Evolutionary conservation across 2,797 vertebrate species (phyloP), one percentile per base, ranked within the genome.

Genomic region (Artibeus lituratus): DNA sequence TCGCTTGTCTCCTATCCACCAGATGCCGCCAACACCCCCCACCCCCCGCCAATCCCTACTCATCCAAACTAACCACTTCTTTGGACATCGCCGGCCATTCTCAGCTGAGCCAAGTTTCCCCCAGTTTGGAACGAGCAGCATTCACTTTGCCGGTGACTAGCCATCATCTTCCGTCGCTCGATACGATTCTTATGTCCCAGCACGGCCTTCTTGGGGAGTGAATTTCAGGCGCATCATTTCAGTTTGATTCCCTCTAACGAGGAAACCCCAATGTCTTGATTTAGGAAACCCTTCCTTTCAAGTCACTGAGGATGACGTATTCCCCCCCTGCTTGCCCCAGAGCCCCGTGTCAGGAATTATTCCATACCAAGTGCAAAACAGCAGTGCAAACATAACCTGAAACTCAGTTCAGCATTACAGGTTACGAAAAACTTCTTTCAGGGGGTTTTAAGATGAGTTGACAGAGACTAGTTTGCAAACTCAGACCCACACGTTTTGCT

Each of bases 371-470:
- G 67, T 24, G 16, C 83, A 44, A 42, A 95, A 67, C 62, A 95
- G 89, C 83, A 37, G 80, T 93, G 47, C 57, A 93, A 97, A 96
- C 78, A 95, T 26, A 72, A 42, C 35, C 73, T 95, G 94, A 84
- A 91, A 94, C 87, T 95, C 97, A 93, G 76, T 91, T 91, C 90
- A 92, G 94, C 87, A 80, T 97, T 97, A 95, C 59, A 82, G 92
- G 95, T 87, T 83, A 94, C 0, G 39, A 93, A 92, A 91, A 84
- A 84, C 83, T 96, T 96, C 21, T 94, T 98, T 98, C 95, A 93
- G 90, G 96, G 94, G 49, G 39, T 95, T 98, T 97, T 89, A 85
- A 96, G 95, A 96, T 97, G 96, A 97, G 76, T 88, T 93, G 95
- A 92, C 32, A 88, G 94, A 96, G 87, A 70, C 92, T 94, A 95